Evolutionary conservation across 2,888 invertebrate genomes (phyloP).

Genomic region (Mesochorus sp.): DNA sequence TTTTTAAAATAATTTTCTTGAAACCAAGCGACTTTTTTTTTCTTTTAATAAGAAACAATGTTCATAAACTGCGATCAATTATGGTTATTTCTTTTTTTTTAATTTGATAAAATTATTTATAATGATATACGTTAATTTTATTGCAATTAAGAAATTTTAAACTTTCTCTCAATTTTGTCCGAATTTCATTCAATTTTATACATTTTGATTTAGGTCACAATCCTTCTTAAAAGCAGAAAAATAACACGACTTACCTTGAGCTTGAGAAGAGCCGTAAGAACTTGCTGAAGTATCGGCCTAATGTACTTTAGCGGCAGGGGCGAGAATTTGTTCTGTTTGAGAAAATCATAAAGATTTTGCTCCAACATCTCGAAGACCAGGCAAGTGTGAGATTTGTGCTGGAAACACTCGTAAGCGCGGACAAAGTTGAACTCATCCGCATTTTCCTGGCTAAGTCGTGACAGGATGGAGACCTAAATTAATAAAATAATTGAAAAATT

Average conservation of each 20-base stretch:
- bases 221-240: too few relatives aligned
- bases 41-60: too few relatives aligned
- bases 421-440: constrained; percentile 99
- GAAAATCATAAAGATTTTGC: constrained; percentile 99
- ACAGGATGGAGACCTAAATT: constrained; percentile 91
- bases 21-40: too few relatives aligned
- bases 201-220: too few relatives aligned
- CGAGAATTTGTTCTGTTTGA: constrained; percentile 99
- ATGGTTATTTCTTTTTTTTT: too few relatives aligned
- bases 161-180: too few relatives aligned
- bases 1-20: too few relatives aligned
- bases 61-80: too few relatives aligned
- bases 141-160: too few relatives aligned
- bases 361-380: constrained; percentile 99
- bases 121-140: too few relatives aligned
- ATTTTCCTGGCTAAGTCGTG: constrained; percentile 97
- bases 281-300: constrained; percentile 99
- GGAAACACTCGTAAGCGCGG: constrained; percentile 99
- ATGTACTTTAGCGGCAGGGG: constrained; percentile 99
- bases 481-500: constrained; percentile 54
- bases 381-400: constrained; percentile 99
- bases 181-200: too few relatives aligned
- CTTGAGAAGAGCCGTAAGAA: constrained; percentile 92
- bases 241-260: constrained; percentile 90
- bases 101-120: too few relatives aligned